phyloP scores from a whole-genome alignment of 2,797 vertebrate genomes.

The Rhadinocentrus ornatus region DNA sequence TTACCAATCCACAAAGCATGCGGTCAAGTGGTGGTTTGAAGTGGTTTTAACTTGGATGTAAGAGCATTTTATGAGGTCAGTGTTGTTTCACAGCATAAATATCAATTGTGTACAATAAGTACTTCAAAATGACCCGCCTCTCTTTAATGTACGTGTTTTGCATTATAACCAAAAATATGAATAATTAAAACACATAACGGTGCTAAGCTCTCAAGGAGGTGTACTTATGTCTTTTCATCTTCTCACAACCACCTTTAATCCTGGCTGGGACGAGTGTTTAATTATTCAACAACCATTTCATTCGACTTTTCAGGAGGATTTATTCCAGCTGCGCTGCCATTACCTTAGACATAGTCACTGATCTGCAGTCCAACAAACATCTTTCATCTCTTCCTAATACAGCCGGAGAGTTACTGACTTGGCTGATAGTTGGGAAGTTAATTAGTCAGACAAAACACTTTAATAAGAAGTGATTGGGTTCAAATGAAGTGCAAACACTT shows the following conservation, averaged over 20 bases:
- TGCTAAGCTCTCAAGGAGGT: not conserved
- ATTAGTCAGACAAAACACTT: conserved; percentile 23
- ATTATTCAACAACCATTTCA: conserved; percentile 1
- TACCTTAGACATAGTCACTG: too few relatives aligned
- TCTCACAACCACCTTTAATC: conserved; percentile 2
- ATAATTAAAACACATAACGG: not conserved
- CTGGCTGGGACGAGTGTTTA: not conserved
- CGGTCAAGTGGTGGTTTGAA: too few relatives aligned
- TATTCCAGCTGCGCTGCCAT: not conserved
- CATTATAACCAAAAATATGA: not conserved
- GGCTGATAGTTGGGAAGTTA: conserved; percentile 1
- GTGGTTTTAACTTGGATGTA: too few relatives aligned
- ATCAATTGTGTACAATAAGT: not conserved
- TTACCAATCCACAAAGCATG: too few relatives aligned
- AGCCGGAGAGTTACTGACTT: conserved; percentile 13
- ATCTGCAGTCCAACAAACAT: conserved; percentile 1
- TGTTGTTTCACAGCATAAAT: not conserved
- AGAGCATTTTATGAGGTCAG: too few relatives aligned
- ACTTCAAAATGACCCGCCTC: not conserved
- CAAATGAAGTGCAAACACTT: not conserved
- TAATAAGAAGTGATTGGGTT: not conserved
- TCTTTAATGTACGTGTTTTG: not conserved
- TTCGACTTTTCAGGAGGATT: not conserved
- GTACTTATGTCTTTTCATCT: not conserved
- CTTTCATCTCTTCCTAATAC: not conserved